Evolutionary conservation across 2,888 invertebrate genomes (phyloP).

Genomic region (Augochlorella aurata): DNA sequence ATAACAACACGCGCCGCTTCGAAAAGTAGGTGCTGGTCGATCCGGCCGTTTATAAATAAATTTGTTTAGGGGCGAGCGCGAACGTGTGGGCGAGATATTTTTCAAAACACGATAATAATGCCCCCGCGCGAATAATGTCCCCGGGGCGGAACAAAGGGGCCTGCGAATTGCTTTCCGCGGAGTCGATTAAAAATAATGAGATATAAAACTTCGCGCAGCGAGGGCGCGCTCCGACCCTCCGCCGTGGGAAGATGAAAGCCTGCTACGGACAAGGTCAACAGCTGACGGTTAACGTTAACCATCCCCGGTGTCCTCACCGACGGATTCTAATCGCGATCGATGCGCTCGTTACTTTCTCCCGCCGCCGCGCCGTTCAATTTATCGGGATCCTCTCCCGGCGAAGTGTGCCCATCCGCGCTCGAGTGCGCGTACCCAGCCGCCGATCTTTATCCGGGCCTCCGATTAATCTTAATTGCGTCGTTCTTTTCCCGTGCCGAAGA

Average conservation of each 20-base stretch:
- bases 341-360: background rate
- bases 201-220: slow-evolving; percentile 6
- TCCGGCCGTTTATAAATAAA: background rate
- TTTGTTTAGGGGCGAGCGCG: background rate
- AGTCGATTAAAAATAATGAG: slow-evolving; percentile 21
- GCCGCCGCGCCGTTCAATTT: slow-evolving; percentile 6
- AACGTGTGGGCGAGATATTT: background rate
- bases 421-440: background rate
- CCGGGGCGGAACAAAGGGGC: background rate
- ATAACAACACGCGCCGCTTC: no score
- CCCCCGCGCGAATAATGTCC: background rate
- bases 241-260: slow-evolving; percentile 26
- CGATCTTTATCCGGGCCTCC: background rate
- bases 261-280: slow-evolving; percentile 46
- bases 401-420: background rate
- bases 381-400: background rate
- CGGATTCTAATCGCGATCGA: slow-evolving; percentile 29
- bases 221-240: background rate
- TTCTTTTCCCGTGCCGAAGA: slow-evolving; percentile 4
- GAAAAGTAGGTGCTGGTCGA: no score
- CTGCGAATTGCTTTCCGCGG: background rate
- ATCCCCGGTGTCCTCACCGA: background rate
- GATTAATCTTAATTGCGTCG: slow-evolving; percentile 10
- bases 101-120: background rate
- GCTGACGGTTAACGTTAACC: slow-evolving; percentile 48